Conservation (phyloP, 2,888 invertebrate species). For the Cheilosia soror region DNA sequence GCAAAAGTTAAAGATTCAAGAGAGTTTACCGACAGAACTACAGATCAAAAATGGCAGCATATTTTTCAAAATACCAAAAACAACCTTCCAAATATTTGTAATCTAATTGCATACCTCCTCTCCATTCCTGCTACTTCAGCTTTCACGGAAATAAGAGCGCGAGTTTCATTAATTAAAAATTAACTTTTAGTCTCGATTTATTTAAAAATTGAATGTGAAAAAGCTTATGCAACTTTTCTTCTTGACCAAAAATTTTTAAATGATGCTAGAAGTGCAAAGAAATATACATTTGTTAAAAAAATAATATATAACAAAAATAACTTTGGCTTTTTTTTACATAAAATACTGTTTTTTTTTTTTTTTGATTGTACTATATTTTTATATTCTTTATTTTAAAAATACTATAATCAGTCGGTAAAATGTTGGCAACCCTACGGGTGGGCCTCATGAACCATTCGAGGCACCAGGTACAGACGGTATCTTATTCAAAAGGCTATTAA, state of each 20-base stretch:
- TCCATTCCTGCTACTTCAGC: conserved; percentile 26
- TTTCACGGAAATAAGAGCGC: conserved; percentile 10
- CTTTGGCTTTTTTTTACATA: conserved; percentile 10
- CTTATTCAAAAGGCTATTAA: no score
- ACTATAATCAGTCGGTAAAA: no score
- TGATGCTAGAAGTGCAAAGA: conserved; percentile 23
- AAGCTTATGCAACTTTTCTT: conserved; percentile 17
- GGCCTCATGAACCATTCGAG: no score
- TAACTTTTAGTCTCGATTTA: neutral
- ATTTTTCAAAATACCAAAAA: no score
- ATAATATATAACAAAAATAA: conserved; percentile 18
- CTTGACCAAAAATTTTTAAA: conserved; percentile 18
- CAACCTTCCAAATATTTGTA: no score
- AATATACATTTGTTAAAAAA: conserved; percentile 17
- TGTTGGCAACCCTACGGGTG: no score
- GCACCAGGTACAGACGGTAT: no score
- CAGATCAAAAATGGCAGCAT: no score
- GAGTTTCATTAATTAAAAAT: conserved; percentile 9
- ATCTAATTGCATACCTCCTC: neutral
- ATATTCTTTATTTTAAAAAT: no score
- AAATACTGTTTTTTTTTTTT: neutral
- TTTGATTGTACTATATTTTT: no score
- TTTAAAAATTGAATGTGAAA: conserved; percentile 17
- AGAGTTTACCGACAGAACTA: no score
- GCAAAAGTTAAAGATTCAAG: no score